Percentiles rank a stretch among this genome's conserved stretches.
These are phyloP conservation scores for Poecilia wingei DNA, from an alignment of 2,797 vertebrate species.

Conservation along the genomic window DNA sequence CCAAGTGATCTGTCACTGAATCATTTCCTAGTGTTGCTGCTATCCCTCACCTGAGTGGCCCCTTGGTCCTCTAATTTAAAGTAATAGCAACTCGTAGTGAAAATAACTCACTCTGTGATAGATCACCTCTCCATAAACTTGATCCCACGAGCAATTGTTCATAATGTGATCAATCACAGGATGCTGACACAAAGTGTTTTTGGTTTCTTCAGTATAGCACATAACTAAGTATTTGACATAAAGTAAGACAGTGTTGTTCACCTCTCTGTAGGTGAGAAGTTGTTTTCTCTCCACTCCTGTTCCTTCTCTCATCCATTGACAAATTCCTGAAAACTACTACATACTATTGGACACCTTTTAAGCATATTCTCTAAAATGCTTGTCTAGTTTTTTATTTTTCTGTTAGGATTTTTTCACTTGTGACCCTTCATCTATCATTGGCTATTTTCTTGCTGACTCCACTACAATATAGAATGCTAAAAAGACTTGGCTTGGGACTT, in stretches of 20 bases:
- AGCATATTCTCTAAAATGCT: background rate
- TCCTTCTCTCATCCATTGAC: background rate
- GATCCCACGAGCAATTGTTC: background rate
- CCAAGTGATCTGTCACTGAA: background rate
- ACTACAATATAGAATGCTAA: background rate
- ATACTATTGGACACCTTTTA: background rate
- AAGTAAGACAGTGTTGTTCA: background rate
- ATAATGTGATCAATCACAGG: background rate
- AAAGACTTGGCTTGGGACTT: background rate
- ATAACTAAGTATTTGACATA: background rate
- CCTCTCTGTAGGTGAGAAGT: background rate
- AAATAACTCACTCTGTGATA: background rate
- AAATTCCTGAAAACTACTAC: background rate
- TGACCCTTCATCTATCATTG: background rate
- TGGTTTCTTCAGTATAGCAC: background rate
- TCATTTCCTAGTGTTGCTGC: background rate
- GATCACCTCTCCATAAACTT: background rate
- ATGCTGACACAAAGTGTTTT: background rate
- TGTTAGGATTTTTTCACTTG: background rate
- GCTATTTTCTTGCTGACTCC: background rate
- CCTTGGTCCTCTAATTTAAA: background rate
- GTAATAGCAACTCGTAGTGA: background rate
- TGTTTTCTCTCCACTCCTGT: background rate
- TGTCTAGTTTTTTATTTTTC: background rate
- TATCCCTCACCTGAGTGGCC: background rate